phyloP scores from a whole-genome alignment of 1,140 invertebrate genomes.

The Ruditapes philippinarum region DNA sequence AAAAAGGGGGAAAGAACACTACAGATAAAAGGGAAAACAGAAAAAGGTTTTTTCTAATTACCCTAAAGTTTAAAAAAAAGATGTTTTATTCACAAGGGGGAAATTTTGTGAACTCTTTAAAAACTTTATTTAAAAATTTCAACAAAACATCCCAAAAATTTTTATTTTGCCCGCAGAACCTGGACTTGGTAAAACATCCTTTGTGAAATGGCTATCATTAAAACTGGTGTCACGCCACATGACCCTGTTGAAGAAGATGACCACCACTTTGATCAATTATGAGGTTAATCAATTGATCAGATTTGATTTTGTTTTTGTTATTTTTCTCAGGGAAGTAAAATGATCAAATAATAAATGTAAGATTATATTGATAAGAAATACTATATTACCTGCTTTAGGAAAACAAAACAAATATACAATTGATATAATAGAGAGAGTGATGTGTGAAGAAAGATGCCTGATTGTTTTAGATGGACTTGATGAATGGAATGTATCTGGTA shows the following conservation, averaged over 20 bases:
- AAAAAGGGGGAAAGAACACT: neutral
- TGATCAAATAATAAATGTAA: neutral
- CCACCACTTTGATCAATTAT: neutral
- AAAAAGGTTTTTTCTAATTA: too few relatives aligned
- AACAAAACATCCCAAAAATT: neutral
- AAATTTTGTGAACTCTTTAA: neutral
- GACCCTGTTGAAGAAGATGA: neutral
- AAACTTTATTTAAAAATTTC: neutral
- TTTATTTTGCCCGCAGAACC: neutral
- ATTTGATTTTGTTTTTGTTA: neutral
- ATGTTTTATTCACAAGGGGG: neutral
- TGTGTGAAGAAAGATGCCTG: neutral
- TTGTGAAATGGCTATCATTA: neutral
- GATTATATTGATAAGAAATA: neutral
- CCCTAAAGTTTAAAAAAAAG: too few relatives aligned
- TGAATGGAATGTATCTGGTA: neutral
- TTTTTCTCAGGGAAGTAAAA: neutral
- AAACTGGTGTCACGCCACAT: neutral
- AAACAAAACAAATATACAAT: neutral
- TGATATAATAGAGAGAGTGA: neutral
- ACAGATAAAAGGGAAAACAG: neutral
- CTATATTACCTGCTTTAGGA: neutral
- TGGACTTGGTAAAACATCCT: neutral
- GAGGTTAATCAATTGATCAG: neutral
- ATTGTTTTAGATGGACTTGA: neutral